A percentile compares a stretch with the other conserved stretches of the same genome.
These are phyloP conservation scores for Xanthorhoe designata DNA, from an alignment of 2,888 invertebrate genomes.

Conservation along the genomic window DNA sequence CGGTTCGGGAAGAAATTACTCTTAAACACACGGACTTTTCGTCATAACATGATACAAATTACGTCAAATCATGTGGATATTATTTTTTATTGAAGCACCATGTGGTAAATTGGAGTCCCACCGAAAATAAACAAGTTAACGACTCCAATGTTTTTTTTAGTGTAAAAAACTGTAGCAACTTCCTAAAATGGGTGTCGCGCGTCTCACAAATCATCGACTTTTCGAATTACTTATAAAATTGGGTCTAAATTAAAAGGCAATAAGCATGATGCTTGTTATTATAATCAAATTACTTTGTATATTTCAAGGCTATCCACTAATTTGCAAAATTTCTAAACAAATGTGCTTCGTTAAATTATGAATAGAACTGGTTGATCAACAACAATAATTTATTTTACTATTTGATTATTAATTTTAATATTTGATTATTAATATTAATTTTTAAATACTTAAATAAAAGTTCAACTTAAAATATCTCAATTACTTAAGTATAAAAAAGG, in stretches of 20 bases:
- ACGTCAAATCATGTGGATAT: conserved; percentile 81
- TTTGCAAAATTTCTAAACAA: conserved; percentile 12
- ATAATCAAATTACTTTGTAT: conserved; percentile 30
- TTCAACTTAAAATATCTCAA: too few relatives aligned
- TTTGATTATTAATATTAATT: too few relatives aligned
- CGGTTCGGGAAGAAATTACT: conserved; percentile 70
- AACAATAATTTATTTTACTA: background rate
- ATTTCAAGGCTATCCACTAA: conserved; percentile 1
- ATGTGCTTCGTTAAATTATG: background rate
- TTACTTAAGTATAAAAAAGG: too few relatives aligned
- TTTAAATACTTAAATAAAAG: too few relatives aligned
- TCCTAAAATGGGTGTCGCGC: conserved; percentile 64
- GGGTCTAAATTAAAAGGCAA: conserved; percentile 36
- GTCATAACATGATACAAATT: conserved; percentile 79
- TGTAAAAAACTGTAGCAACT: conserved; percentile 67
- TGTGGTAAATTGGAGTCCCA: conserved; percentile 82
- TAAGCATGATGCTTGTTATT: conserved; percentile 31
- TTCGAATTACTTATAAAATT: conserved; percentile 46
- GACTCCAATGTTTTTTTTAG: conserved; percentile 59
- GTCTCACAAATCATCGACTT: conserved; percentile 65
- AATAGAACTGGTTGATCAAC: background rate
- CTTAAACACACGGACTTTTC: conserved; percentile 78
- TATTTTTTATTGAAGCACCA: conserved; percentile 78
- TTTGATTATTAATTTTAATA: background rate
- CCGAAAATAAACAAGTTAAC: conserved; percentile 79